A percentile compares a stretch with the other conserved stretches of the same genome.
These are phyloP conservation scores for Channa striata DNA, from an alignment of 2,797 vertebrate species.

Conservation along the genomic window DNA sequence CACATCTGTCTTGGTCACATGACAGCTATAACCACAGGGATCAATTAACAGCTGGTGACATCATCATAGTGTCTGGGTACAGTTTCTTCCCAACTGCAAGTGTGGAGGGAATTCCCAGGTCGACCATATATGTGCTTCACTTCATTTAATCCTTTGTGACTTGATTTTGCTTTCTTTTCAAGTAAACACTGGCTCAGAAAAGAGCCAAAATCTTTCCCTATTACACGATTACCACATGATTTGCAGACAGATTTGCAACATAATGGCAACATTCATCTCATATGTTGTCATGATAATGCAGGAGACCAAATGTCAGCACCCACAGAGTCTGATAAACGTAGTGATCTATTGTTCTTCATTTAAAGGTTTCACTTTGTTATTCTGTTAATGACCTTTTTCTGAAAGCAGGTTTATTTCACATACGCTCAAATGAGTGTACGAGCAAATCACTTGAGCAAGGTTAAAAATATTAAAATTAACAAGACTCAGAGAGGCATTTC, in stretches of 20 bases:
- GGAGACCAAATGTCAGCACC: slow-evolving; percentile 12
- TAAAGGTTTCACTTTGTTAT: too few relatives aligned
- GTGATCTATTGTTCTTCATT: slow-evolving; percentile 14
- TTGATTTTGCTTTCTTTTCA: slow-evolving; percentile 20
- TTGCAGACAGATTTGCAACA: slow-evolving; percentile 16
- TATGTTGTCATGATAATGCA: slow-evolving; percentile 17
- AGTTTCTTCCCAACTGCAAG: slow-evolving; percentile 38
- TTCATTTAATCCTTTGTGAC: slow-evolving; percentile 21
- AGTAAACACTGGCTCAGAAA: slow-evolving; percentile 10
- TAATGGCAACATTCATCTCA: slow-evolving; percentile 18
- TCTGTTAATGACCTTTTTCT: too few relatives aligned
- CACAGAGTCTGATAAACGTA: slow-evolving; percentile 2
- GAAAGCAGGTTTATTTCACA: too few relatives aligned
- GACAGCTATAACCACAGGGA: slow-evolving; percentile 57
- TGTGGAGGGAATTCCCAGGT: slow-evolving; percentile 48
- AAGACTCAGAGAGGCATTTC: too few relatives aligned
- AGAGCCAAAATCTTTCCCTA: slow-evolving; percentile 6
- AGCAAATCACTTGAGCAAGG: too few relatives aligned
- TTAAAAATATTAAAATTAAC: too few relatives aligned
- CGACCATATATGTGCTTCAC: slow-evolving; percentile 12
- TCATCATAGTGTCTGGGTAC: slow-evolving; percentile 58
- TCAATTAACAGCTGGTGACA: slow-evolving; percentile 70
- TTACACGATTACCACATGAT: slow-evolving; percentile 25
- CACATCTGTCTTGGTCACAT: slow-evolving; percentile 53
- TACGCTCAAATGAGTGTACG: too few relatives aligned